Evolutionary conservation across 2,888 invertebrate species (phyloP), one percentile per base, ranked within the genome.

Genomic region (Stramonita haemastoma): DNA sequence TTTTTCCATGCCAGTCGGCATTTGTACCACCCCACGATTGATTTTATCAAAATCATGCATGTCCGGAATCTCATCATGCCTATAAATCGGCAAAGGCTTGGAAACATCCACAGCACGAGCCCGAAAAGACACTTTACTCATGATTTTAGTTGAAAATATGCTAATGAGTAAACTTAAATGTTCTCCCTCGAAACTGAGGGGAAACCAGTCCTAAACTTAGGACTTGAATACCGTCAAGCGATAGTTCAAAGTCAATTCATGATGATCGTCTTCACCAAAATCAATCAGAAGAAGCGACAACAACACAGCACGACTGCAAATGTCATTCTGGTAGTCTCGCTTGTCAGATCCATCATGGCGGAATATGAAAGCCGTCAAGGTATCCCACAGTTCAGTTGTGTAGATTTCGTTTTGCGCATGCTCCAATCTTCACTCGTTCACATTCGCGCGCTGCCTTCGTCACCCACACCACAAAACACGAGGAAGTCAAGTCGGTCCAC

Each of bases 1-100:
- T 97, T 99, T 99, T 97, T 99, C 99, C 99, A 99, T 99, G 97
- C 99, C 99, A 96, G 99, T 99, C 95, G 99, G 99, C 99, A 99
- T 99, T 97, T 99, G 99, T 96, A 99, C 99, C 96, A 99, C 99
- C 95, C 99, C 98, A 96, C 99, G 98, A 97, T 99, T 99, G 96
- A 99, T 99, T 96, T 98, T 98, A 96, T 99, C 98, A 97, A 99
- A 99, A 97, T 99, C 99, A 96, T 98, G 98, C 96, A 99, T 97
- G 97, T 99, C 99, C 96, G 99, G 99, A 96, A 99, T 97, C 97
- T 99, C 99, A 97, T 99, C 98, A 96, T 98, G 98, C 97, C 98
- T 98, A 97, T 98, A 99, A 96, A 99, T 98, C 95, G 99, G 98
- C 98, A 99, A 98, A 96, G 98, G 98, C 97, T 99, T 99, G 97